Conservation (phyloP, 2,113 vertebrate genomes). For the Nyctereutes procyonoides region DNA sequence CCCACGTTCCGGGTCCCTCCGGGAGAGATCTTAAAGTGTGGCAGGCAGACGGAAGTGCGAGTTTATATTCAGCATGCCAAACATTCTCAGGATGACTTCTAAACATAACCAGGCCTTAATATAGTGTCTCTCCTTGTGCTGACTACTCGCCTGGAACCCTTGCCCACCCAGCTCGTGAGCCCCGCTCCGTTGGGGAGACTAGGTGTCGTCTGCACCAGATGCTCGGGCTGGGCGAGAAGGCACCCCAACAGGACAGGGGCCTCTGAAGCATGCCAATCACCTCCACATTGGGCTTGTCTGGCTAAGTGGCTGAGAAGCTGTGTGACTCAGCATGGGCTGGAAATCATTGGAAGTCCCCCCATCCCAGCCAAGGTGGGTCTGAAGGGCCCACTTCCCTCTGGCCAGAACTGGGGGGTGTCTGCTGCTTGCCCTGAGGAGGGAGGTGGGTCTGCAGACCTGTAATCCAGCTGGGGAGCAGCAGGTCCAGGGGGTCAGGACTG, state of each 20-base stretch:
- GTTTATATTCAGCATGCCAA: constrained; percentile 61
- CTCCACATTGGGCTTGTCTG: not conserved
- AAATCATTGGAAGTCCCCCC: constrained; percentile 55
- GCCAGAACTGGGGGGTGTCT: not conserved
- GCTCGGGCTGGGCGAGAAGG: not conserved
- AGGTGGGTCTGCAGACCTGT: not conserved
- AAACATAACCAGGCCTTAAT: constrained; percentile 67
- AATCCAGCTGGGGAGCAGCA: not conserved
- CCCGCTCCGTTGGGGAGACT: not conserved
- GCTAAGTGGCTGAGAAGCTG: not conserved
- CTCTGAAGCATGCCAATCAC: not conserved
- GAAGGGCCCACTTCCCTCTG: not conserved
- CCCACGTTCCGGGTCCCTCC: not conserved
- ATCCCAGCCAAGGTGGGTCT: not conserved
- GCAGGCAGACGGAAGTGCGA: constrained; percentile 46
- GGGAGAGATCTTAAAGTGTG: constrained; percentile 30
- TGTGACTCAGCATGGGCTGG: constrained; percentile 35
- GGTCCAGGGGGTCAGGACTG: not conserved
- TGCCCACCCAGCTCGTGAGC: not conserved
- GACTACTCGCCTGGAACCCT: not conserved
- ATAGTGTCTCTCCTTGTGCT: constrained; percentile 44
- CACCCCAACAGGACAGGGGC: not conserved
- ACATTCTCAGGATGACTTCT: constrained; percentile 51
- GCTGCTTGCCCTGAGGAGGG: not conserved
- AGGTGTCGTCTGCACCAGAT: constrained; percentile 26